Evolutionary conservation across 2,113 vertebrate species (phyloP).

Genomic region (Edolisoma coerulescens): DNA sequence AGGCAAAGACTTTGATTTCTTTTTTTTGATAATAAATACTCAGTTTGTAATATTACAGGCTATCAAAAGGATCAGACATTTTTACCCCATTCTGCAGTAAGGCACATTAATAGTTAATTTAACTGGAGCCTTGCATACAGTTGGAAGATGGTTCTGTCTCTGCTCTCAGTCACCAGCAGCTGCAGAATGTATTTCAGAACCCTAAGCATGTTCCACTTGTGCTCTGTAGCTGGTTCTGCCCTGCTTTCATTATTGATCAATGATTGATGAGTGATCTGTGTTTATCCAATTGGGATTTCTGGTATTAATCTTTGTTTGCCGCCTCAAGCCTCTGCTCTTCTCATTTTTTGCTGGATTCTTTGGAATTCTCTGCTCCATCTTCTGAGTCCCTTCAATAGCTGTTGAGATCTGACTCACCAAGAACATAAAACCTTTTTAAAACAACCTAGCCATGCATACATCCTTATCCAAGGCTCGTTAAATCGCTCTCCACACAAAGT

Average conservation of each 20-base stretch:
- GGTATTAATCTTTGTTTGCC: background rate
- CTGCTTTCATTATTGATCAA: background rate
- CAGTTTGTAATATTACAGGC: background rate
- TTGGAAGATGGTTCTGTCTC: background rate
- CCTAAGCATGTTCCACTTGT: fast-evolving
- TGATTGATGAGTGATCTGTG: background rate
- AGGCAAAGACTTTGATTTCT: background rate
- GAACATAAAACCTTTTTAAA: background rate
- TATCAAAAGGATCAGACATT: background rate
- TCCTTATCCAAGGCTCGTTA: background rate
- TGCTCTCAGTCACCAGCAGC: background rate
- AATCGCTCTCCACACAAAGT: background rate
- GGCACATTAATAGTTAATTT: background rate
- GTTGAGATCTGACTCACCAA: background rate
- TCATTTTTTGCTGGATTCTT: background rate
- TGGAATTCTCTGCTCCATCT: background rate
- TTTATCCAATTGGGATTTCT: background rate
- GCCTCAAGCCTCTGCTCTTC: background rate
- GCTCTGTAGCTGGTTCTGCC: background rate
- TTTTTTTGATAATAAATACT: background rate
- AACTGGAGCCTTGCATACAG: background rate
- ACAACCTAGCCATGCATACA: background rate
- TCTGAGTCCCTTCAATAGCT: background rate
- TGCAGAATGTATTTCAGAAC: background rate
- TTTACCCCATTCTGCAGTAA: background rate